A percentile compares a stretch with the other conserved stretches of the same genome.
Evolutionary conservation across 2,888 invertebrate genomes (phyloP).

Genomic region (Carabus problematicus): DNA sequence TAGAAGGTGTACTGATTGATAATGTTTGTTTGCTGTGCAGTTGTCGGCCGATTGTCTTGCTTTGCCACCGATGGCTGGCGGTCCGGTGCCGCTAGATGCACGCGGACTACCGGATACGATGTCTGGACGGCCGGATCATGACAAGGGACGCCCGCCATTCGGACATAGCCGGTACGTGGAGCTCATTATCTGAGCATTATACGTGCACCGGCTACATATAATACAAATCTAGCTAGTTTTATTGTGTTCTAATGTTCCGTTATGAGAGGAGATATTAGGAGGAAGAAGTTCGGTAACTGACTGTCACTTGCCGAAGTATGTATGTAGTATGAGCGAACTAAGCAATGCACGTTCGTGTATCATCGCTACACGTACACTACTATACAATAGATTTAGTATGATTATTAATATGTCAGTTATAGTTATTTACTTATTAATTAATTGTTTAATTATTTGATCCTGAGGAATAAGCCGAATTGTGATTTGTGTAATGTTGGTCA

Average conservation of each 20-base stretch:
- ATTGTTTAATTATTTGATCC: conserved; percentile 6
- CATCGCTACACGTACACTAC: too few relatives aligned
- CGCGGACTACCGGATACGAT: conserved; percentile 53
- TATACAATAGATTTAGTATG: too few relatives aligned
- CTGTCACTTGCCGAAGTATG: too few relatives aligned
- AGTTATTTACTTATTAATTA: conserved; percentile 9
- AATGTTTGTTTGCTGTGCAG: conserved; percentile 47
- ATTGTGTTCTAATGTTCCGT: conserved; percentile 1
- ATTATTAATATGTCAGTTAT: too few relatives aligned
- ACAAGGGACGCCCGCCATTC: conserved; percentile 53
- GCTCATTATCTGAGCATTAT: conserved; percentile 53
- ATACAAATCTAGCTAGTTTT: background rate
- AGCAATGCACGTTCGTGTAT: too few relatives aligned
- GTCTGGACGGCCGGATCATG: conserved; percentile 51
- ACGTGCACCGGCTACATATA: background rate
- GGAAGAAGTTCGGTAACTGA: too few relatives aligned
- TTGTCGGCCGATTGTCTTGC: conserved; percentile 57
- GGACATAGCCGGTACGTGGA: conserved; percentile 56
- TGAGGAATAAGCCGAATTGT: conserved; percentile 28
- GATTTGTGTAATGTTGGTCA: conserved; percentile 31
- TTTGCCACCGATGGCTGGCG: conserved; percentile 52
- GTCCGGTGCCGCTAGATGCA: conserved; percentile 54
- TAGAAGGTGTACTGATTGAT: too few relatives aligned
- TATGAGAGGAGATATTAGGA: too few relatives aligned
- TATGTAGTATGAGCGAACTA: too few relatives aligned